These are phyloP conservation scores for Orthochromis malagaraziensis DNA, from an alignment of 2,113 vertebrate species.

Conservation along the genomic window DNA sequence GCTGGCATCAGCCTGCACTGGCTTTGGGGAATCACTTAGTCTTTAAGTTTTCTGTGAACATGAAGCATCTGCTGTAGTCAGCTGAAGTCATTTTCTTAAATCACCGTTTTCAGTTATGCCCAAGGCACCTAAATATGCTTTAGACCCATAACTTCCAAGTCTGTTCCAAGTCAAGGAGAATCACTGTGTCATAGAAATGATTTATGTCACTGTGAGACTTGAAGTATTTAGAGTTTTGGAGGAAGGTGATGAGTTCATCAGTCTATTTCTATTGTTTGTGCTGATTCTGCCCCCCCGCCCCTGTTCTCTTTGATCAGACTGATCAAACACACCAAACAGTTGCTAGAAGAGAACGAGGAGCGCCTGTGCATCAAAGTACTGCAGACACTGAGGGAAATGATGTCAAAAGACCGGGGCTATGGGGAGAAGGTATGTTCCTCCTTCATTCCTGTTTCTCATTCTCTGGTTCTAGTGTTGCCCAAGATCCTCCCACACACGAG, in stretches of 20 bases:
- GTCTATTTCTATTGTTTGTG: not conserved
- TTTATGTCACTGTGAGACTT: not conserved
- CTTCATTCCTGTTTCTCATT: not conserved
- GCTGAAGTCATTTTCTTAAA: not conserved
- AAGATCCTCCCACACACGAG: not conserved
- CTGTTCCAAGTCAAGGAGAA: too few species aligned
- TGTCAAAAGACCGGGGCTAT: slow-evolving; percentile 96
- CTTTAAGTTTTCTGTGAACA: not conserved
- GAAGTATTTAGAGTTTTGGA: not conserved
- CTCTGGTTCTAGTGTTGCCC: not conserved
- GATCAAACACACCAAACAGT: slow-evolving; percentile 96
- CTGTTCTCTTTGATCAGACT: slow-evolving; percentile 69
- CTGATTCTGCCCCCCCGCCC: not conserved
- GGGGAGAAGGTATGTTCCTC: slow-evolving; percentile 90
- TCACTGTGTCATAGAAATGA: not conserved
- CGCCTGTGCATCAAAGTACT: slow-evolving; percentile 96
- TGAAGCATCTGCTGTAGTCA: not conserved
- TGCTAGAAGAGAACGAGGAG: slow-evolving; percentile 97
- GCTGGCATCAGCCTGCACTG: not conserved
- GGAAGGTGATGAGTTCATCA: not conserved
- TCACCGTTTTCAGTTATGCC: not conserved
- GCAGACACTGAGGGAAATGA: slow-evolving; percentile 97
- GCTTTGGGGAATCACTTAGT: not conserved
- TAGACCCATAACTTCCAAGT: not conserved
- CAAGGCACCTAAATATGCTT: not conserved